phyloP scores from a whole-genome alignment of 2,113 vertebrate genomes.

The Eretmochelys imbricata region DNA sequence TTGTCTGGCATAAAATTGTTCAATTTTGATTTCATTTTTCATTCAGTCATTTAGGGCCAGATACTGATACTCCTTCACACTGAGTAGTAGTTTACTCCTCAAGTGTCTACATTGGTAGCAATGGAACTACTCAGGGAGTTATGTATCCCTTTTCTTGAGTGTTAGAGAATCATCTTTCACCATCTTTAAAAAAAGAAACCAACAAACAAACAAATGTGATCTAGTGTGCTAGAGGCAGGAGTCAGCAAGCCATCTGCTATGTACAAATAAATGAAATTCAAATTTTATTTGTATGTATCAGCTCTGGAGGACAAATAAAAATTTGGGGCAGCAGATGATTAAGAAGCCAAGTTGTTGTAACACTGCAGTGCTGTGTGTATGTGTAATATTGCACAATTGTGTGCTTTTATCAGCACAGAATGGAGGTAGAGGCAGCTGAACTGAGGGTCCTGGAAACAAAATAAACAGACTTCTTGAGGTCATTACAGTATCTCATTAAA shows the following conservation, averaged over 20 bases:
- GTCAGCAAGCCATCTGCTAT: neutral
- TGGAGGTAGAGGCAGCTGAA: neutral
- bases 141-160: neutral
- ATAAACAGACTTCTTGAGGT: neutral
- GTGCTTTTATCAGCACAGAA: neutral
- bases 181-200: neutral
- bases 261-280: neutral
- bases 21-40: neutral
- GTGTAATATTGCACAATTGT: neutral
- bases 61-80: neutral
- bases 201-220: neutral
- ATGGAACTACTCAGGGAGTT: neutral
- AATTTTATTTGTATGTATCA: neutral
- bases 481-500: slow-evolving; percentile 10
- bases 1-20: neutral
- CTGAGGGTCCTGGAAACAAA: neutral
- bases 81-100: neutral
- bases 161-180: neutral
- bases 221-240: neutral
- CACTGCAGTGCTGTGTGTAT: neutral
- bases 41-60: neutral
- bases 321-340: neutral
- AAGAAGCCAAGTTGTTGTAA: neutral
- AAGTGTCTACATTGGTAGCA: neutral
- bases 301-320: neutral